Evolutionary conservation across 2,888 invertebrate genomes (phyloP).

Genomic region (Oegoconia quadripuncta): DNA sequence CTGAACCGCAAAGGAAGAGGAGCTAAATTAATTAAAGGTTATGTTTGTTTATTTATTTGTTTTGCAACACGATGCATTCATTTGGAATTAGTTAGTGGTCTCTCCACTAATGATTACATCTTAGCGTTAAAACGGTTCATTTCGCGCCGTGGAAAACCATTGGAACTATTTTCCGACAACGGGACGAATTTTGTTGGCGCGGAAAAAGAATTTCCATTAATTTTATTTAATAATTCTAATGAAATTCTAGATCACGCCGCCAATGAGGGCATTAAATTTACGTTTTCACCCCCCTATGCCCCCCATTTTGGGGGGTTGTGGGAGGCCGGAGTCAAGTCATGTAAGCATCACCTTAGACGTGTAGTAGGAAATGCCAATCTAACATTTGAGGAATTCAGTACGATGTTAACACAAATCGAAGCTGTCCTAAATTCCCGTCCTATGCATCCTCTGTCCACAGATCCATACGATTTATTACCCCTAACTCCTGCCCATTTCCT

Average conservation of each 20-base stretch:
- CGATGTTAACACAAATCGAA: constrained; percentile 12
- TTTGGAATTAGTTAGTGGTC: too few relatives aligned
- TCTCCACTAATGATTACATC: constrained; percentile 11
- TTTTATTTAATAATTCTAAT: constrained; percentile 1
- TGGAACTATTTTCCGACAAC: constrained; percentile 1
- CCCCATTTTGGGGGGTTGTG: constrained; percentile 4
- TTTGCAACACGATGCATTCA: constrained; percentile 9
- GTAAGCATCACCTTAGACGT: constrained; percentile 3
- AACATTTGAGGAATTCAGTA: constrained; percentile 13
- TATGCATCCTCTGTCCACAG: constrained; percentile 8
- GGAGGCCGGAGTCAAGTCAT: constrained; percentile 7
- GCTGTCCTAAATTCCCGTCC: constrained; percentile 13
- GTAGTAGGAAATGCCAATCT: neutral
- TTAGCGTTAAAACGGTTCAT: constrained; percentile 12
- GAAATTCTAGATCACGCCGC: neutral
- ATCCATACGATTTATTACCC: constrained; percentile 5
- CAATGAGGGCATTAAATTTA: constrained; percentile 6
- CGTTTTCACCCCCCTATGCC: too few relatives aligned
- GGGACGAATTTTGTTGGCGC: constrained; percentile 5
- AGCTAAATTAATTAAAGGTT: constrained; percentile 17
- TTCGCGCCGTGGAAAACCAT: constrained; percentile 11
- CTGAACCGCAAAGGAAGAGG: too few relatives aligned
- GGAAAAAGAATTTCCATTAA: neutral
- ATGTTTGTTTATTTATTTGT: constrained; percentile 17
- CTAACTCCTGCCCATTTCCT: constrained; percentile 12